Evolutionary conservation across 2,797 vertebrate genomes (phyloP).

Genomic region (Mormyrops attenuatus): DNA sequence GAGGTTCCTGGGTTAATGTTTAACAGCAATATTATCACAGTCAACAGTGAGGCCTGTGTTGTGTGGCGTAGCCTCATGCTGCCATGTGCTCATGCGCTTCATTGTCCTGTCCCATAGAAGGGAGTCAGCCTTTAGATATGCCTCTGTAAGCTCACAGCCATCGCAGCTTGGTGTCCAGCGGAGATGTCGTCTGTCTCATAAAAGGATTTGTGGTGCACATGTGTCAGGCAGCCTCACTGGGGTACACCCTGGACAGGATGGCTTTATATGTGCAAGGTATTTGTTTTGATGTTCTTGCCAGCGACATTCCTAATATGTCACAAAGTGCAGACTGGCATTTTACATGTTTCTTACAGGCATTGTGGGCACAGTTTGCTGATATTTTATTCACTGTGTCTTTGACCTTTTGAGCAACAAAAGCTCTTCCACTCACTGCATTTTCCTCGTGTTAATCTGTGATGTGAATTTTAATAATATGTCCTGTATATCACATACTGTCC

Average conservation of each 20-base stretch:
- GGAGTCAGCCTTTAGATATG: neutral
- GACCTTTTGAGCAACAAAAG: neutral
- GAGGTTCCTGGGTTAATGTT: conserved; percentile 57
- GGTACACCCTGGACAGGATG: neutral
- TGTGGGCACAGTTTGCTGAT: neutral
- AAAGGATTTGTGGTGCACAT: neutral
- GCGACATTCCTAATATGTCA: neutral
- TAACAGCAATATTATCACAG: conserved; percentile 42
- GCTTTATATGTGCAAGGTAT: neutral
- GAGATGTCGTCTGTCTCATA: neutral
- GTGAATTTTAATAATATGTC: neutral
- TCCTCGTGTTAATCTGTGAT: neutral
- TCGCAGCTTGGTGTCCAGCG: neutral
- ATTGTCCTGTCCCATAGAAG: neutral
- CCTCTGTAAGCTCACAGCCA: neutral
- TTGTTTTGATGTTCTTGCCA: neutral
- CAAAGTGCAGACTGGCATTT: neutral
- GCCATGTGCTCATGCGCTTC: neutral
- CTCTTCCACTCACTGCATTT: neutral
- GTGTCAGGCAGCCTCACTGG: neutral
- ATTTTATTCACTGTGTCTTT: neutral
- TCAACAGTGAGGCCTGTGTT: conserved; percentile 26
- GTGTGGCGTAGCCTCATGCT: neutral
- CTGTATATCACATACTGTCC: neutral
- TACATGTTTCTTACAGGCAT: neutral